Evolutionary conservation across 2,888 invertebrate genomes (phyloP), one percentile per base, ranked within the genome.

Genomic region (Sphaeridia pumilis): DNA sequence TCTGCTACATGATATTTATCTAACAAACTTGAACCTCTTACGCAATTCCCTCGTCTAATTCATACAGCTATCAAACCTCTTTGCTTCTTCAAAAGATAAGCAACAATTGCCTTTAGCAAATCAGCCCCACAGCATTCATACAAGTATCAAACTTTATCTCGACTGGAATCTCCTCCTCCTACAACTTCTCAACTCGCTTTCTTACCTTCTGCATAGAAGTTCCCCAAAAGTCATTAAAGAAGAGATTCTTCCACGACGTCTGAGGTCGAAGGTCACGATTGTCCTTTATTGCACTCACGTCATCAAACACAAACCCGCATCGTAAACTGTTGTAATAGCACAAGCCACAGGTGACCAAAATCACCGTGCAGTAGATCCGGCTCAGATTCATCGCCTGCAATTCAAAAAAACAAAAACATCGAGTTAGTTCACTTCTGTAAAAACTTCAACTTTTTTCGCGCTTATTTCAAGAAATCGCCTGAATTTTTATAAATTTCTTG

Each of bases 201-300:
- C 75, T 76, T 74, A 89, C 90, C 84, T 93, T 93, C 70, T 87
- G 84, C 83, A 95, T 94, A 52, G 94, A 92, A 60, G 95, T 95
- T 62, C 95, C 95, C 95, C 95, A 95, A 72, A 95, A 95, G 74
- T 95, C 95, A 74, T 95, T 94, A 72, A 84, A 81, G 73, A 95
- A 90, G 63, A 95, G 82, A 71, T 90, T 90, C 64, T 80, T 79
- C 58, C 92, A 73, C 22, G 94, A 89, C 53, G 90, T 88, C 68
- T 85, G 83, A 17, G 93, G 92, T 68, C 90, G 77, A 63, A 95
- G 76, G 74, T 95, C 95, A 70, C 90, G 82, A 75, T 95, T 95
- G 68, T 94, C 93, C 74, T 88, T 87, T 69, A 95, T 88, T 61
- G 95, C 94, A 73, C 93, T 92, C 69, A 93, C 87, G 72, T 95